Percentiles rank a stretch among this genome's conserved stretches.
These are phyloP conservation scores for Petrophora chlorosata DNA, from an alignment of 2,888 invertebrate genomes.

Conservation along the genomic window DNA sequence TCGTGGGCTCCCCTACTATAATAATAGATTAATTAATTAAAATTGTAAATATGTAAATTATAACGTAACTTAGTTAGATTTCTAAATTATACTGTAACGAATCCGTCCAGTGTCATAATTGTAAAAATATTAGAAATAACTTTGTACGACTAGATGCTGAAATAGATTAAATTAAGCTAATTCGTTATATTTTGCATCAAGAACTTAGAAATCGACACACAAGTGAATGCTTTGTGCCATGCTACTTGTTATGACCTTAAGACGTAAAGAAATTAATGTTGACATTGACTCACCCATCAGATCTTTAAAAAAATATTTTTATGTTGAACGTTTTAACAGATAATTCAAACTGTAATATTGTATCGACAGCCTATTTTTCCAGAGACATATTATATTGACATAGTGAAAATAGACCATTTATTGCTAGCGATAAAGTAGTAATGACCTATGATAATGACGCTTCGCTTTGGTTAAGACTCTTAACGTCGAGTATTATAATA, in stretches of 20 bases:
- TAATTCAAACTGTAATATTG: too few species aligned
- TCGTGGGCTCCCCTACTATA: too few species aligned
- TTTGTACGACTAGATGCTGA: conserved; percentile 3
- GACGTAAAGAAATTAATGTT: background rate
- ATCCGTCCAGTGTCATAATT: conserved; percentile 77
- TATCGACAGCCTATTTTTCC: too few species aligned
- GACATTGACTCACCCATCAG: background rate
- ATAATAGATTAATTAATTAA: conserved; percentile 16
- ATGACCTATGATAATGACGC: conserved; percentile 37
- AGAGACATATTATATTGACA: too few species aligned
- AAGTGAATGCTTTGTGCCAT: conserved; percentile 80
- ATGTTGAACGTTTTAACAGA: too few species aligned
- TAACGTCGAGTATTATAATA: conserved; percentile 45
- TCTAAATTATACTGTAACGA: conserved; percentile 46
- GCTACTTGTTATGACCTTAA: conserved; percentile 38
- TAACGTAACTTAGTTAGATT: conserved; percentile 42
- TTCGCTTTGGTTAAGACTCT: conserved; percentile 36
- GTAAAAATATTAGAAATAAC: conserved; percentile 30
- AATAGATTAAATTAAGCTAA: conserved; percentile 10
- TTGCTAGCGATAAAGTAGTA: too few species aligned
- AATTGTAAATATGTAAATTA: conserved; percentile 76
- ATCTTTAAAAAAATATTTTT: too few species aligned
- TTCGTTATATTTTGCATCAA: conserved; percentile 25
- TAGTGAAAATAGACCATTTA: too few species aligned
- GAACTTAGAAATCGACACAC: conserved; percentile 55